Base-by-base conservation (phyloP, 1,140 invertebrate genomes). In the Eulimnadia texana region DNA sequence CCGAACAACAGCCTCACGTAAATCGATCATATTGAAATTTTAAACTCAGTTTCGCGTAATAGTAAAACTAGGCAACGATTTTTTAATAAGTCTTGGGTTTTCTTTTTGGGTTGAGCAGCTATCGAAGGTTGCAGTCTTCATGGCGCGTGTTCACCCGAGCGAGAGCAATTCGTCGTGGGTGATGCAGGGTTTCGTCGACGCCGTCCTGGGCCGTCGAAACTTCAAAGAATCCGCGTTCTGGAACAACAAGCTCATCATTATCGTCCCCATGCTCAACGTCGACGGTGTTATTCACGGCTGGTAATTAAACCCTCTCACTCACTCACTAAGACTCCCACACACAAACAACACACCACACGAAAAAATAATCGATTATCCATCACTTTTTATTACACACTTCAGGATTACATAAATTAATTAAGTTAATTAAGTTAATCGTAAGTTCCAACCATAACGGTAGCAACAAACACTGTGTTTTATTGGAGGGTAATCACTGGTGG, bases 81-180 rank as follows among this genome's bases (percentile, higher is more conserved):
- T 9, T 42, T 42, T 16, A 42, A 42, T 42, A 9, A 9, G 33
- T 42, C 16, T 42, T 42, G 33, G 16, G 6, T 42, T 42, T 6
- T 9, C 16, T 16, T 9, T 9, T 9, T 16, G 6, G 6, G 33
- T 9, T 42, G 6, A 42, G 6, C 60, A 71, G 85, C 76, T 80
- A 47, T 77, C 84, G 55, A 80, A 84, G 65, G 73, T 85, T 59
- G 76, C 88, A 64, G 85, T 92, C 69, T 73, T 93, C 19, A 86
- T 86, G 3, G 80, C 84, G 0, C 77, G 90, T 63, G 88, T 93
- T 3, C 90, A 93, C 75, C 90, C 90, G 6, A 88, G 90, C 1
- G 90, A 93, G 72, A 86, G 83, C 69, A 93, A 93, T 73, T 78
- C 88, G 11, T 91, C 87, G 0, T 93, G 88, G 87, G 82, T 92